phyloP scores from a whole-genome alignment of 1,140 invertebrate genomes.

The Conopomorpha cramerella region DNA sequence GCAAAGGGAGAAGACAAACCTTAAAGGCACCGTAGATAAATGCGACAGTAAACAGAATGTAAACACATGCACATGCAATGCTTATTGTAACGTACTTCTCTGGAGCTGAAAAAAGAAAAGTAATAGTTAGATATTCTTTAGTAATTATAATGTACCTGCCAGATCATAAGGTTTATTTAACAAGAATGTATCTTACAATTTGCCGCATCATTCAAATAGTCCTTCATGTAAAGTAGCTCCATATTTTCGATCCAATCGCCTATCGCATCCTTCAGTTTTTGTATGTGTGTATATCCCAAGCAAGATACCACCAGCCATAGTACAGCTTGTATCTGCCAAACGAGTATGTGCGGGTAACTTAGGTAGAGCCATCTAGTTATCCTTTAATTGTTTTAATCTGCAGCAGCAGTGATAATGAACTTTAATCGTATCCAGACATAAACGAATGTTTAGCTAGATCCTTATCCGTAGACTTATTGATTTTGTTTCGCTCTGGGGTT shows the following conservation, averaged over 20 bases:
- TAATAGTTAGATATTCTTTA: not conserved
- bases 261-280: slow-evolving; percentile 17
- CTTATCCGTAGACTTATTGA: too few species aligned
- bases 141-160: too few species aligned
- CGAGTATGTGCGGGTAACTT: too few species aligned
- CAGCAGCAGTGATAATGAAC: too few species aligned
- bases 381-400: too few species aligned
- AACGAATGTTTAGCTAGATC: too few species aligned
- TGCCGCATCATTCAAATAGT: slow-evolving; percentile 16
- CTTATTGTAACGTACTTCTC: slow-evolving; percentile 21
- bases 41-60: slow-evolving; percentile 23
- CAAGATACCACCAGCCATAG: slow-evolving; percentile 14
- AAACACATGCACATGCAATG: slow-evolving; percentile 18
- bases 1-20: slow-evolving; percentile 25
- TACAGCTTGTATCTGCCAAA: slow-evolving; percentile 25
- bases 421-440: too few species aligned
- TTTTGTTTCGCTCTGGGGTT: too few species aligned
- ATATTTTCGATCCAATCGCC: slow-evolving; percentile 15
- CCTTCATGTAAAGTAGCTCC: slow-evolving; percentile 21
- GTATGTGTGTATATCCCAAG: slow-evolving; percentile 13
- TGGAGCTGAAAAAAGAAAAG: slow-evolving; percentile 27
- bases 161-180: too few species aligned
- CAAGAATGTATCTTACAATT: too few species aligned
- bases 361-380: too few species aligned
- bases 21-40: slow-evolving; percentile 37